Conservation (phyloP, 2,797 vertebrate species). For the Eulemur coronatus region DNA sequence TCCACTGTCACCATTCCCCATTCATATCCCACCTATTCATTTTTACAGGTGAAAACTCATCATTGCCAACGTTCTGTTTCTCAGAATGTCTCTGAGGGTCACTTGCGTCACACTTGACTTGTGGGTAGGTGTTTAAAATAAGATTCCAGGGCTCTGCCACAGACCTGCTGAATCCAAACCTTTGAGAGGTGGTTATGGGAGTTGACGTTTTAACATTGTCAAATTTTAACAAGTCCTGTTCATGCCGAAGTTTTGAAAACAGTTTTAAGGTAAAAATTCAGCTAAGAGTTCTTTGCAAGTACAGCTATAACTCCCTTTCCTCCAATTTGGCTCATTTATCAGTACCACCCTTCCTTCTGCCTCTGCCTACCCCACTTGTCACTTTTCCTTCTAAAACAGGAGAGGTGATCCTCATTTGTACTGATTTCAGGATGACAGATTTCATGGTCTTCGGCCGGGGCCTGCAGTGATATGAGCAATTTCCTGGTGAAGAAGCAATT, state of each 20-base stretch:
- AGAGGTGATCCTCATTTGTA: not conserved
- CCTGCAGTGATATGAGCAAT: not conserved
- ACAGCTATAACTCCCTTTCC: not conserved
- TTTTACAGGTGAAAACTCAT: not conserved
- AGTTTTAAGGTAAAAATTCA: conserved; percentile 8
- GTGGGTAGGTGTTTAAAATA: not conserved
- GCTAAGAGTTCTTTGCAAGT: not conserved
- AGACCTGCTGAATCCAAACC: not conserved
- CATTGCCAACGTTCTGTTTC: not conserved
- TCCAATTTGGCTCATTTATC: conserved; percentile 13
- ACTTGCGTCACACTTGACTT: not conserved
- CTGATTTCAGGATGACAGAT: not conserved
- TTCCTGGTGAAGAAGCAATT: conserved; percentile 22
- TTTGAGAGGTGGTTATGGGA: not conserved
- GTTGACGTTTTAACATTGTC: not conserved
- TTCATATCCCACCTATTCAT: not conserved
- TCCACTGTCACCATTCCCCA: not conserved
- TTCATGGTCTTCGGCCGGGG: not conserved
- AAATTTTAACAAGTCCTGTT: not conserved
- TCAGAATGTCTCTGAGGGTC: not conserved
- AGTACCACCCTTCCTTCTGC: not conserved
- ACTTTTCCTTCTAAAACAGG: not conserved
- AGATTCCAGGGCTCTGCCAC: not conserved
- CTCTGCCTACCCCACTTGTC: not conserved
- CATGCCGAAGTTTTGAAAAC: not conserved